Conservation (phyloP, 2,888 invertebrate species). For the Phragmatobia fuliginosa region DNA sequence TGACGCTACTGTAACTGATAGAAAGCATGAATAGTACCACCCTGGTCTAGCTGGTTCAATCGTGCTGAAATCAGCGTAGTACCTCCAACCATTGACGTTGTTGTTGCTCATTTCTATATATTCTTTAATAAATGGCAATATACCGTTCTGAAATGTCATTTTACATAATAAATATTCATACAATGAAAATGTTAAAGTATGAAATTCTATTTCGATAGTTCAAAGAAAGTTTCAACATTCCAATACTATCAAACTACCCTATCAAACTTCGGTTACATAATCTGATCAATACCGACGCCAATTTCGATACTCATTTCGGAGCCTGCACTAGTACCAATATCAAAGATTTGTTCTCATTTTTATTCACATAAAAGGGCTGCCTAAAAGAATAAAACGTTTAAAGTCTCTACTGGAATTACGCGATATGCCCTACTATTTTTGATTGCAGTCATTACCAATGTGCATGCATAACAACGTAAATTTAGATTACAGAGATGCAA, state of each 20-base stretch:
- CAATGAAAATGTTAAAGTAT: neutral
- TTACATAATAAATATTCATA: neutral
- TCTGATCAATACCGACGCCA: neutral
- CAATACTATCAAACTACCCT: neutral
- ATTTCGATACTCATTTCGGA: neutral
- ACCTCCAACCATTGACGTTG: too few species aligned
- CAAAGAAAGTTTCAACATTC: neutral
- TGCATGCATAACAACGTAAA: constrained; percentile 43
- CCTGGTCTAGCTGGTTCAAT: too few species aligned
- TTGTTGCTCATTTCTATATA: neutral
- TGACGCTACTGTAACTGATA: too few species aligned
- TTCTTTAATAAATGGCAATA: neutral
- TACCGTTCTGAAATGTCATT: neutral
- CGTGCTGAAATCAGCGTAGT: too few species aligned
- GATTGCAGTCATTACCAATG: constrained; percentile 48
- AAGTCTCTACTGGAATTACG: constrained; percentile 34
- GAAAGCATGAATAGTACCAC: too few species aligned
- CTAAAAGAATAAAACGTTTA: constrained; percentile 25
- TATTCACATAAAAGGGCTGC: constrained; percentile 10
- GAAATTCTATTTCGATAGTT: neutral
- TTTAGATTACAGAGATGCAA: constrained; percentile 28
- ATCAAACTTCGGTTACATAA: constrained; percentile 2
- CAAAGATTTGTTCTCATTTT: constrained; percentile 5
- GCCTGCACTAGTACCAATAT: neutral
- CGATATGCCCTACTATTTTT: constrained; percentile 31